Evolutionary conservation across 37 sponge, comb jelly and placozoan genomes (phyloP).

Genomic region (Axinella damicornis): DNA sequence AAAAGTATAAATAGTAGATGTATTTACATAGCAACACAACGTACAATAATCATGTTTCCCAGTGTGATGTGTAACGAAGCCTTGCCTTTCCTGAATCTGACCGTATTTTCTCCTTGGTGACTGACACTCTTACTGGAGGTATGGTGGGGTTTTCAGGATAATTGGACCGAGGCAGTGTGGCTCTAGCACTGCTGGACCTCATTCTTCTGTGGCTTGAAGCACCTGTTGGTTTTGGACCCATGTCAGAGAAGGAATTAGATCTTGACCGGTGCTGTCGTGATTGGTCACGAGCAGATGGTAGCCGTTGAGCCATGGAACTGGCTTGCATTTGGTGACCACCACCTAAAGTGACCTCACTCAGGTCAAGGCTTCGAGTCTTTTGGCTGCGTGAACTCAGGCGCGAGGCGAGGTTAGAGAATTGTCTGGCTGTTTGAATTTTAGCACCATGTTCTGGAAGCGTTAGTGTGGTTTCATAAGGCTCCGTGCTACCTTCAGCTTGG

Average conservation of each 20-base stretch:
- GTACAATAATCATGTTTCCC: neutral
- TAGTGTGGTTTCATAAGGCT: neutral
- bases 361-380: neutral
- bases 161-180: neutral
- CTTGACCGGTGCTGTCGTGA: neutral
- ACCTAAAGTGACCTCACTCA: neutral
- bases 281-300: neutral
- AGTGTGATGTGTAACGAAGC: neutral
- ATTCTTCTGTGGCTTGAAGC: neutral
- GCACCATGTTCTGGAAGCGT: constrained; percentile 69
- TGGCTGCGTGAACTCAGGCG: constrained; percentile 23
- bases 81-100: neutral
- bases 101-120: constrained; percentile 15
- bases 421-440: constrained; percentile 42
- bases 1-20: no score
- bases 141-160: constrained; percentile 9
- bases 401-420: constrained; percentile 44
- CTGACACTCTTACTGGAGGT: constrained; percentile 22
- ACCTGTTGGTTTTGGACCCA: neutral
- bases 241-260: neutral
- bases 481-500: neutral
- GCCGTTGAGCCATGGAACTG: neutral
- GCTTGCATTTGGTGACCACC: neutral
- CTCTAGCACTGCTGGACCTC: constrained; percentile 7
- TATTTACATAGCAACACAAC: no score